Conservation (phyloP, 2,888 invertebrate genomes). For the Papilio gigon region DNA sequence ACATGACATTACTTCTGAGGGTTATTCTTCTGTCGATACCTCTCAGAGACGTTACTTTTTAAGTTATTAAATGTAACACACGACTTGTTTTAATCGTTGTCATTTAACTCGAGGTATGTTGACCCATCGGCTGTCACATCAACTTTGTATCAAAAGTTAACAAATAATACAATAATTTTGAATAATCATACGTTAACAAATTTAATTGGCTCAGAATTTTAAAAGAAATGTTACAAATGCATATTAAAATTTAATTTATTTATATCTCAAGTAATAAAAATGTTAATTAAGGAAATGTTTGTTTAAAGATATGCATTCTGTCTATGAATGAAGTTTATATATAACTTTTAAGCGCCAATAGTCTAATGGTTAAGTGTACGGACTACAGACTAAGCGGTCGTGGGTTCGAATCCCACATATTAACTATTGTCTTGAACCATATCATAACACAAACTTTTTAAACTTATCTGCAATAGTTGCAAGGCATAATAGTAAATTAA, state of each 20-base stretch:
- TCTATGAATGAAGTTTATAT: not conserved
- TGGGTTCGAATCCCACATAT: too few relatives aligned
- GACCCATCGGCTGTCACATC: slow-evolving; percentile 41
- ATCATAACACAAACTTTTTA: too few relatives aligned
- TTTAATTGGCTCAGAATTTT: slow-evolving; percentile 10
- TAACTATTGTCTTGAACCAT: too few relatives aligned
- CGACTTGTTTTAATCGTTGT: slow-evolving; percentile 13
- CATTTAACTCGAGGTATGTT: slow-evolving; percentile 29
- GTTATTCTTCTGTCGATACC: too few relatives aligned
- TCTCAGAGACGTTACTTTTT: slow-evolving; percentile 2
- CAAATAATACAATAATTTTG: slow-evolving; percentile 35
- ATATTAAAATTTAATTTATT: slow-evolving; percentile 18
- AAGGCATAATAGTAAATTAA: too few relatives aligned
- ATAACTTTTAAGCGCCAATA: too few relatives aligned
- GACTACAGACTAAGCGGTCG: too few relatives aligned
- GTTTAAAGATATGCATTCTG: not conserved
- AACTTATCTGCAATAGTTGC: too few relatives aligned
- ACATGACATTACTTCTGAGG: too few relatives aligned
- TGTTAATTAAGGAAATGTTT: not conserved
- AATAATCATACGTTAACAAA: slow-evolving; percentile 24
- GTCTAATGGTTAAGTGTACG: too few relatives aligned
- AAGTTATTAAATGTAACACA: not conserved
- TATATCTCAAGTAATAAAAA: not conserved
- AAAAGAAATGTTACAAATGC: slow-evolving; percentile 10
- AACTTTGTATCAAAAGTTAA: slow-evolving; percentile 39